A percentile compares a stretch with the other conserved stretches of the same genome.
phyloP scores from a whole-genome alignment of 2,113 vertebrate species.

The Burhinus oedicnemus region DNA sequence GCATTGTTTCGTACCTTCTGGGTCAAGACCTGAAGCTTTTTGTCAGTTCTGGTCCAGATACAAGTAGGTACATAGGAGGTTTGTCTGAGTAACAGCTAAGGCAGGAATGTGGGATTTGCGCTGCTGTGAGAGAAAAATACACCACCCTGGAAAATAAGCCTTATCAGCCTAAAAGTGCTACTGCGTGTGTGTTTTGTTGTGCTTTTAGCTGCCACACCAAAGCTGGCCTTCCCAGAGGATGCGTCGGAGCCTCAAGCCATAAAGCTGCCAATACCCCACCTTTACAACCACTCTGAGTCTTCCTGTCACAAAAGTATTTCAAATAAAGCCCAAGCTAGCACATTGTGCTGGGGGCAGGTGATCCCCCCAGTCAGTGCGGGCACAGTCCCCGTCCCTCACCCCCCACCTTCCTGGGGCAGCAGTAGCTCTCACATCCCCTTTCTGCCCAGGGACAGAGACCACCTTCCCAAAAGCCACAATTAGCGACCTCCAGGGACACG shows the following conservation, averaged over 20 bases:
- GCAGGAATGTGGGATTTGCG: not conserved
- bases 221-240: not conserved
- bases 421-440: not conserved
- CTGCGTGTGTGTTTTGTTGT: not conserved
- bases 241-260: rapidly evolving
- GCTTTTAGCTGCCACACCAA: not conserved
- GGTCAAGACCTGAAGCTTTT: not conserved
- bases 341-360: not conserved
- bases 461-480: conserved; percentile 37
- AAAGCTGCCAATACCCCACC: not conserved
- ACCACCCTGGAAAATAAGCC: not conserved
- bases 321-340: conserved; percentile 39
- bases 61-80: not conserved
- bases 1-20: not conserved
- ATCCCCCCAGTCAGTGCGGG: rapidly evolving
- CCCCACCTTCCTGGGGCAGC: rapidly evolving
- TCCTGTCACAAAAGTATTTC: conserved; percentile 31
- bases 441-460: not conserved
- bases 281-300: not conserved
- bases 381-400: rapidly evolving
- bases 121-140: not conserved
- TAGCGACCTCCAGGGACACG: not conserved
- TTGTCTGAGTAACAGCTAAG: not conserved
- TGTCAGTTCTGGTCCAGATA: not conserved
- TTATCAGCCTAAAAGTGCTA: not conserved